A percentile compares a stretch with the other conserved stretches of the same genome.
phyloP scores from a whole-genome alignment of 2,113 vertebrate species.

The Chauna torquata region DNA sequence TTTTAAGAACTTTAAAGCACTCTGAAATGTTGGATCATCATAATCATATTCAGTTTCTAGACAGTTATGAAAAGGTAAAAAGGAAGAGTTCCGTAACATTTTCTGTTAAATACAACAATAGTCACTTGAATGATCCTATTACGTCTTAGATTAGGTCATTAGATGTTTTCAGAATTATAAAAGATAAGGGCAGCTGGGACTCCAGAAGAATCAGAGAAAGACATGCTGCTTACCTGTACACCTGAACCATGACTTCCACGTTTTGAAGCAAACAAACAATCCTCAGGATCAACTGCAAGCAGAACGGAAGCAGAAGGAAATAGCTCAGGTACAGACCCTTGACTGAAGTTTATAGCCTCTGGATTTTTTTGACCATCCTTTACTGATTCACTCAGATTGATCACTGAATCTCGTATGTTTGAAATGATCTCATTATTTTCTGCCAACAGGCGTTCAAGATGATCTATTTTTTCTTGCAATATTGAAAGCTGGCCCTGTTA shows the following conservation, averaged over 20 bases:
- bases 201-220: neutral
- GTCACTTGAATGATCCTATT: neutral
- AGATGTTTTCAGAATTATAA: neutral
- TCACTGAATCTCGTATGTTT: slow-evolving; percentile 86
- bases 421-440: slow-evolving; percentile 93
- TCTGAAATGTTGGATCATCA: neutral
- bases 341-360: slow-evolving; percentile 78
- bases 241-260: slow-evolving; percentile 59
- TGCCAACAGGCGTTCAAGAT: slow-evolving; percentile 86
- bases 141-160: neutral
- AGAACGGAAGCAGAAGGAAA: slow-evolving; percentile 44
- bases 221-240: slow-evolving; percentile 81
- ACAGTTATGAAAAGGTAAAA: neutral
- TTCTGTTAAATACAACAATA: neutral
- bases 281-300: slow-evolving; percentile 71
- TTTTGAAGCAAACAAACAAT: slow-evolving; percentile 77
- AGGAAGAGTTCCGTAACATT: neutral
- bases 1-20: neutral
- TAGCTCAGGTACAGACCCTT: slow-evolving; percentile 60
- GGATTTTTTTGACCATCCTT: slow-evolving; percentile 74
- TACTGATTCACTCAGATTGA: slow-evolving; percentile 83
- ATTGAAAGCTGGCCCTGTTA: slow-evolving; percentile 86
- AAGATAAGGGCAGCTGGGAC: neutral
- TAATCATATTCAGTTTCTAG: neutral
- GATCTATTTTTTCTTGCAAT: slow-evolving; percentile 92